phyloP scores from a whole-genome alignment of 1,140 invertebrate species.

The Drosophila parvula region DNA sequence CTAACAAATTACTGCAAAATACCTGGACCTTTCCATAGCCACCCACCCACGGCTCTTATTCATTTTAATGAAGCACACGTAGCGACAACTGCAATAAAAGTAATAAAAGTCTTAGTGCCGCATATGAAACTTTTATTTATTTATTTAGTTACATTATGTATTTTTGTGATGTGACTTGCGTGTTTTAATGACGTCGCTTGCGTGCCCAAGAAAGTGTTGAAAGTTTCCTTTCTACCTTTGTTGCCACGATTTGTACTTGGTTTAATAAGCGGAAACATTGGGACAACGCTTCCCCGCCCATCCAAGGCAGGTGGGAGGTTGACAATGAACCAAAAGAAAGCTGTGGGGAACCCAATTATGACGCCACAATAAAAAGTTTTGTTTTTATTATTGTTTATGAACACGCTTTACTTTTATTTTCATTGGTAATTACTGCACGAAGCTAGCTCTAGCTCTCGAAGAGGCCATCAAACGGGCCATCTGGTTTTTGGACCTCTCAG shows the following conservation, averaged over 20 bases:
- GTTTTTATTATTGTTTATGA: conserved; percentile 45
- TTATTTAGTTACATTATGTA: conserved; percentile 20
- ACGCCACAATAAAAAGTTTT: conserved; percentile 35
- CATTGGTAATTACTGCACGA: conserved; percentile 53
- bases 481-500: conserved; percentile 8
- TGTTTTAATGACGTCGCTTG: conserved; percentile 67
- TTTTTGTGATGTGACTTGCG: conserved; percentile 44
- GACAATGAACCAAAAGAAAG: conserved; percentile 24
- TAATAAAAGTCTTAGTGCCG: conserved; percentile 17
- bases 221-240: conserved; percentile 39
- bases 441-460: conserved; percentile 22
- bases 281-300: conserved; percentile 19
- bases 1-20: conserved; percentile 47
- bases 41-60: conserved; percentile 22
- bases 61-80: conserved; percentile 40
- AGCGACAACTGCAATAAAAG: conserved; percentile 27
- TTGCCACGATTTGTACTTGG: conserved; percentile 43
- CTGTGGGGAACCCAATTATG: conserved; percentile 29
- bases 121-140: conserved; percentile 27
- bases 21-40: conserved; percentile 2
- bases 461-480: conserved; percentile 25
- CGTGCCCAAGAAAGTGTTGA: conserved; percentile 71
- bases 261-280: conserved; percentile 65
- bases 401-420: conserved; percentile 55
- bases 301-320: conserved; percentile 12